Conservation (phyloP, 2,113 vertebrate species). For the Ophthalmolycus amberensis region DNA sequence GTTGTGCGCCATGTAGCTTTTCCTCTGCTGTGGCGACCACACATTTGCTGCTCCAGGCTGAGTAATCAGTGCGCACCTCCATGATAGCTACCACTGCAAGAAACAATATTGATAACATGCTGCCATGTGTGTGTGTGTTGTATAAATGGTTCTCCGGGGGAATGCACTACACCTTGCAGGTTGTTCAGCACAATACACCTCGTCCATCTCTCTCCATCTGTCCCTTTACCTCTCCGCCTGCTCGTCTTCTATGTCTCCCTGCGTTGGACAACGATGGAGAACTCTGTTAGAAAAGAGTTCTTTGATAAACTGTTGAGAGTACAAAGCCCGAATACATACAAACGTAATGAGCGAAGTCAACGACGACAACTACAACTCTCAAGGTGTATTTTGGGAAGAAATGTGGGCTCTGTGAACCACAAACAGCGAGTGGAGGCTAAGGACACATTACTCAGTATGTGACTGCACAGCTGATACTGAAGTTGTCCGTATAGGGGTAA, state of each 20-base stretch:
- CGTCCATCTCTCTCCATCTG: constrained; percentile 1
- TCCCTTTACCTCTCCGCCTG: constrained; percentile 7
- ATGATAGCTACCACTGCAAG: constrained; percentile 63
- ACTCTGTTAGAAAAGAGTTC: neutral
- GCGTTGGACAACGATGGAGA: neutral
- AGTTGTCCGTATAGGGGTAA: neutral
- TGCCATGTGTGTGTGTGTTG: constrained; percentile 30
- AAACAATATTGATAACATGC: constrained; percentile 73
- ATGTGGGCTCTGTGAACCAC: neutral
- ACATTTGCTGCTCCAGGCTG: constrained; percentile 60
- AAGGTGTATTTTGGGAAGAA: neutral
- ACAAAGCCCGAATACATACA: neutral
- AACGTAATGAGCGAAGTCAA: neutral
- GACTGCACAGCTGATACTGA: neutral
- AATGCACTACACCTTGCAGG: constrained; percentile 48
- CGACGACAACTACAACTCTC: neutral
- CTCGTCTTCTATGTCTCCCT: neutral
- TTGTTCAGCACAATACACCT: constrained; percentile 21
- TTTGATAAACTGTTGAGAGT: neutral
- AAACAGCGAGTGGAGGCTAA: neutral
- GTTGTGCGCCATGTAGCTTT: constrained; percentile 52
- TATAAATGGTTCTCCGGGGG: constrained; percentile 59
- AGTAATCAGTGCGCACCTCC: constrained; percentile 69
- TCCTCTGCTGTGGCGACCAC: constrained; percentile 51
- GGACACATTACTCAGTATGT: neutral